Base-by-base conservation (phyloP, 2,888 invertebrate species). In the Drosophila suboccidentalis region DNA sequence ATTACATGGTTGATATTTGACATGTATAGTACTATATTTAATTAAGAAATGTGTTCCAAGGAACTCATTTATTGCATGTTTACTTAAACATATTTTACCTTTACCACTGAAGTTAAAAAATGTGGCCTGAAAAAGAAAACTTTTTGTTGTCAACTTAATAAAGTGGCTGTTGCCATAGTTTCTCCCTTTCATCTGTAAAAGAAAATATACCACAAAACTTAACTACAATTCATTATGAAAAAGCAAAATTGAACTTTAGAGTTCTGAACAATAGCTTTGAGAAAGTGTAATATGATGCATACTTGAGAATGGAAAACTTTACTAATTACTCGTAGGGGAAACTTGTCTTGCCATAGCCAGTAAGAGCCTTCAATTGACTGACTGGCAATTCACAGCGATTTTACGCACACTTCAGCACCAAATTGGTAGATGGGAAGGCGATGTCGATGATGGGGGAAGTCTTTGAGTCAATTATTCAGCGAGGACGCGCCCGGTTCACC, bases 231-330 rank as follows among this genome's bases (percentile, higher is more conserved):
- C 19, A 19, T 22, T 19, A 17, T n/a, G 13, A 13, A 9, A 9
- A 11, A 5, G 10, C 17, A 19, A 43, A 17, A 4, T 41, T 8
- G 4, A 43, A 32, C 9, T 17, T 32, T 9, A 17, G 4, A 59
- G 38, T 49, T 32, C 39, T 13, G 39, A 58, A 38, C 38, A 32
- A 39, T 19, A 22, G 49, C 29, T 22, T 13, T 22, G n/a, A 41
- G 11, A 9, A 65, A 69, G 62, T 63, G 57, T 66, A 66, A 69
- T 55, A 75, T 55, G 63, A 71, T 62, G 49, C 58, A 53, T 17
- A 39, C 53, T 55, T 61, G 9, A 36, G 51, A 58, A 60, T 62
- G 32, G 9, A 65, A 62, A 87, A 83, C 67, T 75, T 80, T 70
- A 44, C 54, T 71, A 80, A 74, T 69, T 65, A 62, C 68, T 70